Base-by-base conservation (phyloP, 2,888 invertebrate genomes). In the Thyatira batis region DNA sequence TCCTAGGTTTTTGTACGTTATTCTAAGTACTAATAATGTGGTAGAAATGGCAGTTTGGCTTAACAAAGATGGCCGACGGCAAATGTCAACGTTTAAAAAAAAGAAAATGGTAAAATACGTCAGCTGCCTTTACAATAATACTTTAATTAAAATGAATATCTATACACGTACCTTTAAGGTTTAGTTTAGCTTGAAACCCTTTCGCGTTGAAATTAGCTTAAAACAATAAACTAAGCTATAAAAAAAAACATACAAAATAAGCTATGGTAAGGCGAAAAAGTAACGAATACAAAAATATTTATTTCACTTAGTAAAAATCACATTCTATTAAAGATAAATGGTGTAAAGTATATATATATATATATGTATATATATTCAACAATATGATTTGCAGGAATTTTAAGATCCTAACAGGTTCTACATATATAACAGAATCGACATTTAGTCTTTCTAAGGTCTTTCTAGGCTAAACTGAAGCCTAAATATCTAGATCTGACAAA, bases 221-320 rank as follows among this genome's bases (percentile, higher is more conserved):
- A 82, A 84, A 84, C 80, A 74, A 79, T 78, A 63, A 69, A 73
- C 48, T 48, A 76, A 71, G 65, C 60, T 72, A 73, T 66, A 75
- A 79, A 79, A 76, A 76, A 76, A 76, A 78, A 75, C 68, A 73
- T 82, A 86, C 70, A 85, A 86, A 84, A 86, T 82, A 87, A 84
- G 79, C 82, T 85, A 80, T 72, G 74, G n/a, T n/a, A n/a, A 71
- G 46, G 52, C 71, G 78, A 78, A 76, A 75, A 80, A 82, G n/a
- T 79, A 83, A 85, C 71, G 67, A 69, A 79, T 87, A 85, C 73
- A 87, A 87, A 88, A 87, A 88, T 86, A 85, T 80, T 73, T 39
- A 17, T 17, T 17, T 17, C 11, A 63, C 71, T 71, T 65, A 74
- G 69, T 66, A 66, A 64, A 51, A 46, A 57, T 58, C 48, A 48